Evolutionary conservation across 2,888 invertebrate species (phyloP).

Genomic region (Sinotaia quadrata): DNA sequence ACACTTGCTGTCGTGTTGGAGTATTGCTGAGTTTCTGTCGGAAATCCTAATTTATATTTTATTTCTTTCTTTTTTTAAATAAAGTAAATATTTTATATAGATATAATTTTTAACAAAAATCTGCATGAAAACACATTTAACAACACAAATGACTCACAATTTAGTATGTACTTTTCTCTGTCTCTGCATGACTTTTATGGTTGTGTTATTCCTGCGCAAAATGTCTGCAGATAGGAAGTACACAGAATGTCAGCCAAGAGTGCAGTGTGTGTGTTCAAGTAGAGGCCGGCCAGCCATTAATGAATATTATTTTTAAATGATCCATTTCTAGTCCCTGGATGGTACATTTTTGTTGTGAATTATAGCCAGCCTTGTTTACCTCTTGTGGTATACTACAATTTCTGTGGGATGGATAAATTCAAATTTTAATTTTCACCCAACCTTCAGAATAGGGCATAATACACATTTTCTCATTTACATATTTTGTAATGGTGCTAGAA

Average conservation of each 20-base stretch:
- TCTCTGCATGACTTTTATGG: too few species aligned
- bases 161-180: background rate
- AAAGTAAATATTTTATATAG: background rate
- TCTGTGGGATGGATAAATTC: conserved; percentile 20
- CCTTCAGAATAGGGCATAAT: conserved; percentile 2
- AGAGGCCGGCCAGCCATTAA: conserved; percentile 55
- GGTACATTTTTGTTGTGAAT: too few species aligned
- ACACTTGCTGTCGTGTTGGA: background rate
- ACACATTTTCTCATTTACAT: conserved; percentile 9
- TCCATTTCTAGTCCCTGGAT: too few species aligned
- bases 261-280: conserved; percentile 66
- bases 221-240: too few species aligned
- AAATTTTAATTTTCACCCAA: background rate
- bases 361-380: too few species aligned
- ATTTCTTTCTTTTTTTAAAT: background rate
- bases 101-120: too few species aligned
- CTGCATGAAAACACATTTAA: background rate
- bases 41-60: background rate
- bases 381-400: too few species aligned
- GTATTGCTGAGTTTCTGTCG: background rate
- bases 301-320: background rate
- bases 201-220: too few species aligned
- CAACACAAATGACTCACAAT: background rate
- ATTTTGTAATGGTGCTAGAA: conserved; percentile 26
- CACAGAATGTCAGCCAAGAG: conserved; percentile 47